Percentiles rank a stretch among this genome's conserved stretches.
These are phyloP conservation scores for Crotalus tigris DNA, from an alignment of 2,113 vertebrate species.

Conservation along the genomic window DNA sequence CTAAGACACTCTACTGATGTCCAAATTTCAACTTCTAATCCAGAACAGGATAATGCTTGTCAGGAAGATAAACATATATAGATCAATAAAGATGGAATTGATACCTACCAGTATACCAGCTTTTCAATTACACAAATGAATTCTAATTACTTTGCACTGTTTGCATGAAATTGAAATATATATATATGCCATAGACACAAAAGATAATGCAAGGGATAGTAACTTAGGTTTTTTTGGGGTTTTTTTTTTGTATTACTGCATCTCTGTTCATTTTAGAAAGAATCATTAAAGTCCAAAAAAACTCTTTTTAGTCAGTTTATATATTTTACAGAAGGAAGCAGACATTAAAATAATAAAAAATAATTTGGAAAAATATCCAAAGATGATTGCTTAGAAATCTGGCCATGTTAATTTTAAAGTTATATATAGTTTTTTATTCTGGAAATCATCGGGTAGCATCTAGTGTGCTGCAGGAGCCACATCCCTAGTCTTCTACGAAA, in stretches of 20 bases:
- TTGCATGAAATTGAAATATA: not conserved
- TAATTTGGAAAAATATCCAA: not conserved
- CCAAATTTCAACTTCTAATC: not conserved
- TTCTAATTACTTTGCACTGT: not conserved
- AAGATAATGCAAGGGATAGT: not conserved
- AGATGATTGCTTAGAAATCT: not conserved
- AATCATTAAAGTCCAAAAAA: not conserved
- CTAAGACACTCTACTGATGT: not conserved
- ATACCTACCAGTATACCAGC: not conserved
- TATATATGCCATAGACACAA: not conserved
- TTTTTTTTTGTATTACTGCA: not conserved
- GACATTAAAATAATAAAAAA: not conserved
- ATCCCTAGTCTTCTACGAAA: not conserved
- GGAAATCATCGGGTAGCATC: not conserved
- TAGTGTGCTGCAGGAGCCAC: not conserved
- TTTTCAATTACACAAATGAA: not conserved
- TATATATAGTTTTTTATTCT: not conserved
- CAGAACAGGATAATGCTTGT: not conserved
- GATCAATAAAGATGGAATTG: not conserved
- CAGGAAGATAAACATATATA: not conserved
- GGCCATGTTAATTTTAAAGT: not conserved
- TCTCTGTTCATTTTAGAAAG: not conserved
- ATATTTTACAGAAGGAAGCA: not conserved
- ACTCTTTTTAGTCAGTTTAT: not conserved
- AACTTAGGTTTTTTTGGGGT: not conserved